Evolutionary conservation across 2,797 vertebrate genomes (phyloP).

Genomic region (Leptatherina wallacei): DNA sequence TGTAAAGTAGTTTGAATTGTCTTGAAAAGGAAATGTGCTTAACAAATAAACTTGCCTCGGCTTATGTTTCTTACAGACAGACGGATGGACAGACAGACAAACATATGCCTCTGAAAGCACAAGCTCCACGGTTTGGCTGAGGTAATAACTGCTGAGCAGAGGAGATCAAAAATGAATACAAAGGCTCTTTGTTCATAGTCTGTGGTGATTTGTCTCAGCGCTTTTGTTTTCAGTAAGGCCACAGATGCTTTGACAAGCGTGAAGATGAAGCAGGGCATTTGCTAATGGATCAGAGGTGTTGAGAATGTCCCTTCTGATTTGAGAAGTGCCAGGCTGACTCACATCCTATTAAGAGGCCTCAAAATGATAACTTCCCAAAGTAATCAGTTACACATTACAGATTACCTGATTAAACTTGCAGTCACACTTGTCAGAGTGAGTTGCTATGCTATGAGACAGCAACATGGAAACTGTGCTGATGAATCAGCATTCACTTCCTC

Average conservation of each 20-base stretch:
- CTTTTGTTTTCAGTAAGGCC: slow-evolving; percentile 29
- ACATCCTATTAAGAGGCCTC: slow-evolving; percentile 20
- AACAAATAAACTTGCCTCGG: no score
- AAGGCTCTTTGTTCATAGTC: slow-evolving; percentile 26
- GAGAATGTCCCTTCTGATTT: slow-evolving; percentile 42
- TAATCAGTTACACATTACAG: slow-evolving; percentile 31
- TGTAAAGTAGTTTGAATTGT: no score
- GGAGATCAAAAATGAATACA: slow-evolving; percentile 2
- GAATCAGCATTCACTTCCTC: neutral
- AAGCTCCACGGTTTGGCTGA: no score
- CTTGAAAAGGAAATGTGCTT: no score
- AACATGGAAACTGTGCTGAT: neutral
- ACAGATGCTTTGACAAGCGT: slow-evolving; percentile 43
- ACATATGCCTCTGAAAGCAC: no score
- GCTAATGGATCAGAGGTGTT: slow-evolving; percentile 55
- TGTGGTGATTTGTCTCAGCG: slow-evolving; percentile 24
- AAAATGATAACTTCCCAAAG: slow-evolving; percentile 23
- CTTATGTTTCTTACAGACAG: no score
- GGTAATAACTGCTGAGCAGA: slow-evolving; percentile 8
- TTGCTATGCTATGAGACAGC: neutral
- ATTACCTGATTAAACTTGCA: slow-evolving; percentile 31
- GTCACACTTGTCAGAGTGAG: slow-evolving; percentile 11
- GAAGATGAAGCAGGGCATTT: slow-evolving; percentile 56
- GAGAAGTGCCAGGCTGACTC: slow-evolving; percentile 34
- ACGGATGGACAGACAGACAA: no score